A percentile compares a stretch with the other conserved stretches of the same genome.
Evolutionary conservation across 2,797 vertebrate genomes (phyloP).

Genomic region (Gobio occitaniae): DNA sequence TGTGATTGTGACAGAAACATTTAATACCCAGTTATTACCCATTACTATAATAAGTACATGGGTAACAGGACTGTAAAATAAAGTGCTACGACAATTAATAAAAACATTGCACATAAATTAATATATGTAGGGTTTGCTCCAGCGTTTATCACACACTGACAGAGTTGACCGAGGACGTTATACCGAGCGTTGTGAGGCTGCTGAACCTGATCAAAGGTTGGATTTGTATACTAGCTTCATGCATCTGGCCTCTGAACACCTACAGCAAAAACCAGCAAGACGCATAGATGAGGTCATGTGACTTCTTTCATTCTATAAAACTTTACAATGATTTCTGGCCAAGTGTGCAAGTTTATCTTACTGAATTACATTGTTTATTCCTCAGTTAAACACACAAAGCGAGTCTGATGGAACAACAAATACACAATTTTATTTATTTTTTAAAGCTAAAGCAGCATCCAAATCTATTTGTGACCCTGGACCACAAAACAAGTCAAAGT

Average conservation of each 20-base stretch:
- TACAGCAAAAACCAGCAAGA: neutral
- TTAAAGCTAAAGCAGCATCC: neutral
- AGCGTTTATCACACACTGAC: neutral
- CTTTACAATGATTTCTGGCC: neutral
- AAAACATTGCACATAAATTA: no score
- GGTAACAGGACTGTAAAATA: no score
- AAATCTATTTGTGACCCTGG: neutral
- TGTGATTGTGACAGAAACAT: no score
- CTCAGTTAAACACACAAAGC: neutral
- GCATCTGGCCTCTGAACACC: neutral
- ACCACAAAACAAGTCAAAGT: no score
- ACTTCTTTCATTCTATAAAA: neutral
- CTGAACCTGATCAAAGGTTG: neutral
- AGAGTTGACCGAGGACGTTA: neutral
- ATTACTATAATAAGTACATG: no score
- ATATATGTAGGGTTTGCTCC: no score
- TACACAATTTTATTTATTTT: no score
- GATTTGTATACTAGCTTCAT: neutral
- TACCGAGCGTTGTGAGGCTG: neutral
- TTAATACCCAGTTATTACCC: no score
- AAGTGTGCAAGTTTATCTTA: neutral
- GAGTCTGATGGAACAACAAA: neutral
- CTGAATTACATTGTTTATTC: neutral
- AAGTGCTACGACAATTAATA: no score
- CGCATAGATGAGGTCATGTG: neutral